These are phyloP conservation scores for Phaonia tiefii DNA, from an alignment of 2,888 invertebrate species.

Conservation along the genomic window DNA sequence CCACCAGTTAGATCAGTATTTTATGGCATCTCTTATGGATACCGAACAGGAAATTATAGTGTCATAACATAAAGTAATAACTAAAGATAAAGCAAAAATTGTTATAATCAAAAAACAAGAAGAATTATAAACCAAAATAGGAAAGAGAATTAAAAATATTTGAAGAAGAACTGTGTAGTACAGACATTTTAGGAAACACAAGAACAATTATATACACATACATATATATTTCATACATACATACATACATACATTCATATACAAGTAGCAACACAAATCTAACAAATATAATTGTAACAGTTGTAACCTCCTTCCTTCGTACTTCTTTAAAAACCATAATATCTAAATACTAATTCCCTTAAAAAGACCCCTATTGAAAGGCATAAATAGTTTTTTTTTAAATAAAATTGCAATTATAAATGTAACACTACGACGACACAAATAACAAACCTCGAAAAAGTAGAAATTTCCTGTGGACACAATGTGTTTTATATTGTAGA, in stretches of 20 bases:
- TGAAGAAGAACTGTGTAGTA: background rate
- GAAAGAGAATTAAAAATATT: background rate
- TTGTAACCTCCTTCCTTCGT: no score
- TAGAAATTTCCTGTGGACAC: no score
- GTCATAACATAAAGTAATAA: slow-evolving; percentile 59
- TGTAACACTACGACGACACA: no score
- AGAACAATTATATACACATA: background rate
- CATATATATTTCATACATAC: background rate
- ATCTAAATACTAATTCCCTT: no score
- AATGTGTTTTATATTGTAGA: no score
- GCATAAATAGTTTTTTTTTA: no score
- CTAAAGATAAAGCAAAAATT: slow-evolving; percentile 25
- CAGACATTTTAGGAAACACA: background rate
- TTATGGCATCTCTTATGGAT: slow-evolving; percentile 68
- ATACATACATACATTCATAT: slow-evolving; percentile 5
- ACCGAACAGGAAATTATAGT: slow-evolving; percentile 69
- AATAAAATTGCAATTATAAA: no score
- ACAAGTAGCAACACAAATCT: background rate
- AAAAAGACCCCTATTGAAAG: no score
- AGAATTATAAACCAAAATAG: background rate
- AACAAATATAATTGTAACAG: background rate
- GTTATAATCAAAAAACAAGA: background rate
- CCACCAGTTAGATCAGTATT: slow-evolving; percentile 64
- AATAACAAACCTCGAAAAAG: no score
- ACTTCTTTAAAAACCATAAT: no score